phyloP scores from a whole-genome alignment of 2,888 invertebrate genomes.

The Steinernema scapterisci region DNA sequence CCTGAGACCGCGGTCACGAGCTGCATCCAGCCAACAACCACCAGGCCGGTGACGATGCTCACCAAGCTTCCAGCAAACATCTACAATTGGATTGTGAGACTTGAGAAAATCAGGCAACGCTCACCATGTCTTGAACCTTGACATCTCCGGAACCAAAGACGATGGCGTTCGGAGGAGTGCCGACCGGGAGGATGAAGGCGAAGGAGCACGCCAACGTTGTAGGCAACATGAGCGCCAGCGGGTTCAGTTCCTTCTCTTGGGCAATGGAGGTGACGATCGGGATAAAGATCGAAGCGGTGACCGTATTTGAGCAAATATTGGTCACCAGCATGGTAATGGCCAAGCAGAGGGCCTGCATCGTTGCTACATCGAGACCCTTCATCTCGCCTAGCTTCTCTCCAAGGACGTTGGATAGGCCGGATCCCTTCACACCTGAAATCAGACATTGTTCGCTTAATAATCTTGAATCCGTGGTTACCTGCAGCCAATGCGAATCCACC shows the following conservation, averaged over 20 bases:
- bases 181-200: slow-evolving; percentile 85
- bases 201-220: slow-evolving; percentile 86
- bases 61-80: slow-evolving; percentile 46
- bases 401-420: slow-evolving; percentile 79
- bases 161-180: slow-evolving; percentile 92
- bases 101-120: slow-evolving; percentile 27
- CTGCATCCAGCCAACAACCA: slow-evolving; percentile 52
- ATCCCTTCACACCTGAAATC: slow-evolving; percentile 68
- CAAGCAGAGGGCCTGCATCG: slow-evolving; percentile 77
- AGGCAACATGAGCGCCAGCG: slow-evolving; percentile 86
- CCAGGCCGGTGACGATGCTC: slow-evolving; percentile 43
- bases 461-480: slow-evolving; percentile 27
- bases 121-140: slow-evolving; percentile 69
- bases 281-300: slow-evolving; percentile 80
- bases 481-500: slow-evolving; percentile 59
- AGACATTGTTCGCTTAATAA: not conserved
- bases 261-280: slow-evolving; percentile 52
- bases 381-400: slow-evolving; percentile 77
- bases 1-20: slow-evolving; percentile 41
- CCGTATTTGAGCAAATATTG: slow-evolving; percentile 87
- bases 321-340: slow-evolving; percentile 81
- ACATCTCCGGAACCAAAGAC: slow-evolving; percentile 75
- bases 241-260: slow-evolving; percentile 71
- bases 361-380: slow-evolving; percentile 73
- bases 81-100: slow-evolving; percentile 40